Evolutionary conservation across 2,113 vertebrate species (phyloP).

Genomic region (Phrynocephalus versicolor): DNA sequence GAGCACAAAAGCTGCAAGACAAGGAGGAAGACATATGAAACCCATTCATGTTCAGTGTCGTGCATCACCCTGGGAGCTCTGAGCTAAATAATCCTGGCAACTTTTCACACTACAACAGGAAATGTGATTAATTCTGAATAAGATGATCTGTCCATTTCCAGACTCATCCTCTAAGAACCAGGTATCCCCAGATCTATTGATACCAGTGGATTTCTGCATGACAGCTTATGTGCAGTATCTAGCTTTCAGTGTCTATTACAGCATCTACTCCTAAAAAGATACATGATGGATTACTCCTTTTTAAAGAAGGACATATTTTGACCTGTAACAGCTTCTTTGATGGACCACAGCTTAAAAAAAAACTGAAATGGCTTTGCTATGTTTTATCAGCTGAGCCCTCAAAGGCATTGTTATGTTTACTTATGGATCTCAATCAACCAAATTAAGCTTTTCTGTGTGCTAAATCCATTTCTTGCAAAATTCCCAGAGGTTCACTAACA

Average conservation of each 20-base stretch:
- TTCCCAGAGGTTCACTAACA: neutral
- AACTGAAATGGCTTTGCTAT: neutral
- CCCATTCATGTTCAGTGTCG: slow-evolving; percentile 5
- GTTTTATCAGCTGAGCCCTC: neutral
- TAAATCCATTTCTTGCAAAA: neutral
- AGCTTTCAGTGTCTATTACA: too few relatives aligned
- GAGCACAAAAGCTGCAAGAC: slow-evolving; percentile 66
- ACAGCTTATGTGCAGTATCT: neutral
- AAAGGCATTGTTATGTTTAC: neutral
- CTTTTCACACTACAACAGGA: neutral
- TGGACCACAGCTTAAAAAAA: neutral
- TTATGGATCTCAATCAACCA: neutral
- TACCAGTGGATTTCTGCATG: neutral
- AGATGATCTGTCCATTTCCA: neutral
- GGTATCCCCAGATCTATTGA: neutral
- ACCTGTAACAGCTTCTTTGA: neutral
- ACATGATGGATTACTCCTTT: neutral
- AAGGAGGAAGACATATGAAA: slow-evolving; percentile 24
- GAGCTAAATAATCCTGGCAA: neutral
- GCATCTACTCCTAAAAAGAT: neutral
- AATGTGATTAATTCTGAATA: neutral
- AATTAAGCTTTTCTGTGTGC: neutral
- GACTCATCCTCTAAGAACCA: neutral
- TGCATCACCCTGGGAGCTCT: slow-evolving; percentile 15
- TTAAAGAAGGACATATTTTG: neutral